Conservation (phyloP, 1,140 invertebrate genomes). For the Frieseomelitta varia region DNA sequence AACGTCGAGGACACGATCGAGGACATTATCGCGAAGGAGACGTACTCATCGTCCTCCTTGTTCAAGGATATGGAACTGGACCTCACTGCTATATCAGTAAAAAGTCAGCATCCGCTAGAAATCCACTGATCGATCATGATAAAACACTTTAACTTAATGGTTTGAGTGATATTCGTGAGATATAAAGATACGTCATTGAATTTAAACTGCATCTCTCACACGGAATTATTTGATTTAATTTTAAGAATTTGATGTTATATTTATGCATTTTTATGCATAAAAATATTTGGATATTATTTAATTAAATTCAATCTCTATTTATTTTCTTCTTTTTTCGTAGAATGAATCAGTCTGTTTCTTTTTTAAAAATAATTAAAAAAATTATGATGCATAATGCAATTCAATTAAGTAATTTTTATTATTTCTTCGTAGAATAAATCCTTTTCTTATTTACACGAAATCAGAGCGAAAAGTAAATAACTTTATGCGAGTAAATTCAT, state of each 20-base stretch:
- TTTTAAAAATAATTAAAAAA: too few relatives aligned
- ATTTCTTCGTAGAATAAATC: too few relatives aligned
- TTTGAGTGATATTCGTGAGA: background rate
- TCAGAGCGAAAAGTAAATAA: too few relatives aligned
- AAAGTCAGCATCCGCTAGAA: slow-evolving; percentile 80
- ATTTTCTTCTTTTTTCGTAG: too few relatives aligned
- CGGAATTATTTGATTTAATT: background rate
- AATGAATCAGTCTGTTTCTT: too few relatives aligned
- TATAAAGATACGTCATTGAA: background rate
- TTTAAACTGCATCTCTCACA: background rate
- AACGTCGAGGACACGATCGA: slow-evolving; percentile 87
- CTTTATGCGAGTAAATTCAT: too few relatives aligned
- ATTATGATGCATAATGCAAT: too few relatives aligned
- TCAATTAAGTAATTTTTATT: too few relatives aligned
- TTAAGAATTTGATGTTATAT: background rate
- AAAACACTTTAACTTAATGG: background rate
- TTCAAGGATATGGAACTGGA: slow-evolving; percentile 88
- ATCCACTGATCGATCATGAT: background rate
- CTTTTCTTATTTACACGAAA: too few relatives aligned
- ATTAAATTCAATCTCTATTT: too few relatives aligned
- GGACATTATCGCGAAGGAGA: slow-evolving; percentile 86
- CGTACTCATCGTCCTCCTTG: slow-evolving; percentile 84
- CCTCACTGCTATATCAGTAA: slow-evolving; percentile 84
- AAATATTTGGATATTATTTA: too few relatives aligned
- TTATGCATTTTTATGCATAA: too few relatives aligned